Conservation (phyloP, 2,797 vertebrate species). For the Enteromius radiatus region DNA sequence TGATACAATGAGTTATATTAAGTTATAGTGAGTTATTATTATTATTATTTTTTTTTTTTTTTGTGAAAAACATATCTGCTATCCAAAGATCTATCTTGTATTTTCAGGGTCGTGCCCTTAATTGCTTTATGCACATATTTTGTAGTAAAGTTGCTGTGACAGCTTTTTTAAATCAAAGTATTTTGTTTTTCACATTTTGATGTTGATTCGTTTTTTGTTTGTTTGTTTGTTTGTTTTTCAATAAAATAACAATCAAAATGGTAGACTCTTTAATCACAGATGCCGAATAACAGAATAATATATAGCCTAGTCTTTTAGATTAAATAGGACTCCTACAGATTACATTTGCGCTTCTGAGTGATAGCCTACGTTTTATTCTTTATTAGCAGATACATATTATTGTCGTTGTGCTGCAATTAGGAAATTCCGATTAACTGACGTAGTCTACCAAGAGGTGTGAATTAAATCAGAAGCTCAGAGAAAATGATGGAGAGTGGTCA, state of each 20-base stretch:
- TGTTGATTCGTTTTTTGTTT: constrained; percentile 80
- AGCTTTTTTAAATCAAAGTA: constrained; percentile 83
- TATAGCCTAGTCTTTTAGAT: not conserved
- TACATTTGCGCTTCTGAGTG: not conserved
- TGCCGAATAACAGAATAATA: not conserved
- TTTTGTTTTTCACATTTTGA: constrained; percentile 80
- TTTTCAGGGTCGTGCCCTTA: constrained; percentile 83
- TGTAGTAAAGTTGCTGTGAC: constrained; percentile 89
- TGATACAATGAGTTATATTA: constrained; percentile 10
- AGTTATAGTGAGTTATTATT: constrained; percentile 73
- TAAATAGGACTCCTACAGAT: not conserved
- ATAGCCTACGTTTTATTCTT: not conserved
- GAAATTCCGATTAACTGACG: not conserved
- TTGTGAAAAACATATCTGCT: constrained; percentile 77
- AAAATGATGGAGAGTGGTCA: constrained; percentile 41
- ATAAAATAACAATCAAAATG: constrained; percentile 81
- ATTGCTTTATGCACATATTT: constrained; percentile 97
- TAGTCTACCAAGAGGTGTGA: constrained; percentile 1
- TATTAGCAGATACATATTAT: not conserved
- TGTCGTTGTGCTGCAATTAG: not conserved
- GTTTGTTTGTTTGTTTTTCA: constrained; percentile 72
- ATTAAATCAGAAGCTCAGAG: not conserved
- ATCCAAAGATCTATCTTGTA: constrained; percentile 91
- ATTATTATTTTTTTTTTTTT: constrained; percentile 61
- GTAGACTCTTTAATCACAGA: constrained; percentile 1